phyloP scores from a whole-genome alignment of 1,140 invertebrate genomes.

The Drosophila pachea region DNA sequence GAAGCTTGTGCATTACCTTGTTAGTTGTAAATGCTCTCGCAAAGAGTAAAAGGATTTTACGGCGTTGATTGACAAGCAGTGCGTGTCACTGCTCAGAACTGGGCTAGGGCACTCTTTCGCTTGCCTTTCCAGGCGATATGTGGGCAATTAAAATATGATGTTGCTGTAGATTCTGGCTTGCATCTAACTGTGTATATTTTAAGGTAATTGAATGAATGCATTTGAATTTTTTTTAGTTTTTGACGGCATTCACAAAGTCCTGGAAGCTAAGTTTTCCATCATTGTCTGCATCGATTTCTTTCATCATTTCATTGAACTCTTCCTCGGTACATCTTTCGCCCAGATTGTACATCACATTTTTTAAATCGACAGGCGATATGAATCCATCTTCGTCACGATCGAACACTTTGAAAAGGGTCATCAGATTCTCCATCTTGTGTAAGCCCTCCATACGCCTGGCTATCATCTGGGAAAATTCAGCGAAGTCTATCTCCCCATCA shows the following conservation, averaged over 20 bases:
- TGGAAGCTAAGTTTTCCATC: slow-evolving; percentile 35
- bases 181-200: slow-evolving; percentile 3
- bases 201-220: background rate
- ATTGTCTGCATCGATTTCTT: slow-evolving; percentile 37
- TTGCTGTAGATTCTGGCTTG: background rate
- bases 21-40: background rate
- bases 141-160: slow-evolving; percentile 4
- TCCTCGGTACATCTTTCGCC: slow-evolving; percentile 32
- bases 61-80: slow-evolving; percentile 2
- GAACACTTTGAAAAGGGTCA: slow-evolving; percentile 31
- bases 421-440: slow-evolving; percentile 12
- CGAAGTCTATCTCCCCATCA: slow-evolving; percentile 24
- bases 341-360: slow-evolving; percentile 19
- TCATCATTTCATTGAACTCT: slow-evolving; percentile 48
- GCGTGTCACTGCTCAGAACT: slow-evolving; percentile 1
- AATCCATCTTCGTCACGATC: slow-evolving; percentile 40
- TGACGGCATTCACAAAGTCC: slow-evolving; percentile 35
- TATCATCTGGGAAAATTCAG: slow-evolving; percentile 22
- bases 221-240: background rate
- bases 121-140: background rate
- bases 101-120: background rate
- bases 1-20: background rate
- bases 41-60: slow-evolving; percentile 9
- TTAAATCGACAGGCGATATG: slow-evolving; percentile 24
- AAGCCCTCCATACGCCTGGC: background rate